Evolutionary conservation across 2,113 vertebrate species (phyloP).

Genomic region (Archilochus colubris): DNA sequence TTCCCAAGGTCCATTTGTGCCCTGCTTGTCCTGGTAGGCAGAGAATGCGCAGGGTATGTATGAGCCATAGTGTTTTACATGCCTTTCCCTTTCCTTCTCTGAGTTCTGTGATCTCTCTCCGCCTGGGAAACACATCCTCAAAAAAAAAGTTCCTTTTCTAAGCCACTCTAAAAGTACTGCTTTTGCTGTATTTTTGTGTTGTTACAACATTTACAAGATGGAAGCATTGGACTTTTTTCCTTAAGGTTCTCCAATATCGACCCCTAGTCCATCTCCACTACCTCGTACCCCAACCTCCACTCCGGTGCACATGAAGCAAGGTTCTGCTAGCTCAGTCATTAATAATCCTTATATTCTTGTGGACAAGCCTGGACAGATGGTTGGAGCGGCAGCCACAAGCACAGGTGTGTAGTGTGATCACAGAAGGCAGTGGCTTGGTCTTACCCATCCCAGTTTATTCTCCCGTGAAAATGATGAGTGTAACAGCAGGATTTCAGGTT

Average conservation of each 20-base stretch:
- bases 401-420: constrained; percentile 70
- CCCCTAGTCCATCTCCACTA: constrained; percentile 94
- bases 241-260: constrained; percentile 95
- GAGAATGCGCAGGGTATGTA: not conserved
- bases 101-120: not conserved
- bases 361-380: constrained; percentile 90
- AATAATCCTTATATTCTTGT: constrained; percentile 89
- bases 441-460: not conserved
- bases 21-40: not conserved
- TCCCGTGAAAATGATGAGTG: not conserved
- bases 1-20: not conserved
- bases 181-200: constrained; percentile 5
- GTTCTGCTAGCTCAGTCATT: constrained; percentile 79
- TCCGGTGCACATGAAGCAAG: constrained; percentile 90
- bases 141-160: not conserved
- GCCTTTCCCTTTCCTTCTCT: not conserved
- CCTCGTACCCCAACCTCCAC: constrained; percentile 91
- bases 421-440: constrained; percentile 10
- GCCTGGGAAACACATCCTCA: not conserved
- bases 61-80: not conserved
- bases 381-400: constrained; percentile 78
- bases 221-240: constrained; percentile 63
- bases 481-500: not conserved
- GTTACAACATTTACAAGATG: constrained; percentile 36
- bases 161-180: not conserved